Evolutionary conservation across 2,113 vertebrate species (phyloP).

Genomic region (Rutilus rutilus): DNA sequence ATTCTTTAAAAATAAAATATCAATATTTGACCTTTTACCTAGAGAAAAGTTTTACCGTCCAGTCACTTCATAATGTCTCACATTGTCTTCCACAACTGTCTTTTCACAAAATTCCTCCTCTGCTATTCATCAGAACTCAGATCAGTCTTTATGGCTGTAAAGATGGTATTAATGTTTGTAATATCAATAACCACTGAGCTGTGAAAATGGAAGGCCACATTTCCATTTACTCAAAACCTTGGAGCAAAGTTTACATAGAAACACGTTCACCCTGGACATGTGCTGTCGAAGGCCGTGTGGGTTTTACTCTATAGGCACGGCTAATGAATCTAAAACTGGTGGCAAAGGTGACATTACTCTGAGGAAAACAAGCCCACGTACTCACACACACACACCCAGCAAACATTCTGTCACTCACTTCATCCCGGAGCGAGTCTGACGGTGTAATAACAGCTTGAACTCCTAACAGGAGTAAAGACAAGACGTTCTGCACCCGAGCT

Average conservation of each 20-base stretch:
- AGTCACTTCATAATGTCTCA: too few relatives aligned
- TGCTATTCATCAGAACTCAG: not conserved
- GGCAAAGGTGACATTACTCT: conserved; percentile 34
- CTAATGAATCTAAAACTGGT: conserved; percentile 12
- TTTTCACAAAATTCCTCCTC: not conserved
- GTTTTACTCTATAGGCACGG: not conserved
- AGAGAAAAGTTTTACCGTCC: too few relatives aligned
- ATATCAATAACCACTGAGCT: not conserved
- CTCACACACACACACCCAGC: not conserved
- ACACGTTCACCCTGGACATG: conserved; percentile 38
- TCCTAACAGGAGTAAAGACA: conserved; percentile 37
- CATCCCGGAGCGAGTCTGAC: not conserved
- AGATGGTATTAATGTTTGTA: not conserved
- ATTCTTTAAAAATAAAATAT: too few relatives aligned
- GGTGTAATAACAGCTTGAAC: conserved; percentile 42
- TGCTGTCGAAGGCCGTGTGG: conserved; percentile 10
- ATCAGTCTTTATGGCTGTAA: not conserved
- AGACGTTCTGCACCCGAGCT: conserved; percentile 25
- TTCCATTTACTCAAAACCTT: conserved; percentile 16
- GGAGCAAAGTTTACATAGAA: conserved; percentile 47
- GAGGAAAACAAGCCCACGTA: conserved; percentile 44
- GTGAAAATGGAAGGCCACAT: not conserved
- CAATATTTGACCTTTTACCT: too few relatives aligned
- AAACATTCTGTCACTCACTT: conserved; percentile 19
- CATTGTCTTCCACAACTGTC: too few relatives aligned